A percentile compares a stretch with the other conserved stretches of the same genome.
These are phyloP conservation scores for Alosa alosa DNA, from an alignment of 2,113 vertebrate species.

Conservation along the genomic window DNA sequence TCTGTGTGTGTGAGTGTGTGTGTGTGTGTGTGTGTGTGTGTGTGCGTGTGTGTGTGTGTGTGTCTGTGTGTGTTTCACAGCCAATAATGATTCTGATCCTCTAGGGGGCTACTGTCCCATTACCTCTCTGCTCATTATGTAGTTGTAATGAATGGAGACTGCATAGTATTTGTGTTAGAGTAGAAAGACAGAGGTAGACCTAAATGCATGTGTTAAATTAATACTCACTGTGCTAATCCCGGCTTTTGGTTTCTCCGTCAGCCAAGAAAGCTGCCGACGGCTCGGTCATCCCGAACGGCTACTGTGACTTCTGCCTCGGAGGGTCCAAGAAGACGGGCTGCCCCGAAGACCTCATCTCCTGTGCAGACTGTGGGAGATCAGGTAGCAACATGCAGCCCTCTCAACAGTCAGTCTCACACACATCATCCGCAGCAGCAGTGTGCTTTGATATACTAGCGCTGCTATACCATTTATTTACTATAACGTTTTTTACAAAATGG, in stretches of 20 bases:
- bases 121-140: neutral
- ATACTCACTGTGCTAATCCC: too few relatives aligned
- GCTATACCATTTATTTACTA: neutral
- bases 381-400: constrained; percentile 68
- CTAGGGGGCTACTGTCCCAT: constrained; percentile 3
- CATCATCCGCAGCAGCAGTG: neutral
- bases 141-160: constrained; percentile 5
- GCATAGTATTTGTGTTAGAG: constrained; percentile 1
- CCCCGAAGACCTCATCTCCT: constrained; percentile 93
- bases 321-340: constrained; percentile 93
- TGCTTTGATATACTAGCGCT: neutral
- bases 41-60: neutral
- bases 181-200: neutral
- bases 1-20: neutral
- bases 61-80: neutral
- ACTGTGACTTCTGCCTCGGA: constrained; percentile 94
- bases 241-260: constrained; percentile 45
- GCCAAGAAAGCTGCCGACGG: constrained; percentile 91
- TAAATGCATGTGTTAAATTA: too few relatives aligned
- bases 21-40: neutral
- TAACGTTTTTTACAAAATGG: too few relatives aligned
- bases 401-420: neutral
- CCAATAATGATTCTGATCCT: constrained; percentile 9
- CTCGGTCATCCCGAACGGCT: constrained; percentile 89
- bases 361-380: constrained; percentile 91